phyloP scores from a whole-genome alignment of 2,113 vertebrate genomes.

The Tragelaphus scriptus region DNA sequence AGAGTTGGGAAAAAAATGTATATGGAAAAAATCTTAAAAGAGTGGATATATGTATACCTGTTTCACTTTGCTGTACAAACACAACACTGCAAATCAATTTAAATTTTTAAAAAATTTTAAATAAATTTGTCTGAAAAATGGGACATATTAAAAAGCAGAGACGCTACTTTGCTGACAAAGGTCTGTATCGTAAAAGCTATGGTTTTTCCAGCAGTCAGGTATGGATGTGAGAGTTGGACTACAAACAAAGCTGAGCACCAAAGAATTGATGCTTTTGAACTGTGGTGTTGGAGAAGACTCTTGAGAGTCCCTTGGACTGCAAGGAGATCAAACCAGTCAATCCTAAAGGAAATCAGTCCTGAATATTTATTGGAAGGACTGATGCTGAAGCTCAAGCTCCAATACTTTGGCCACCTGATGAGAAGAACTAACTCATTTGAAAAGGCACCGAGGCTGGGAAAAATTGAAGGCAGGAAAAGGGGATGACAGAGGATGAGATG shows the following conservation, averaged over 20 bases:
- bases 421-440: neutral
- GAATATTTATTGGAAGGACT: neutral
- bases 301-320: neutral
- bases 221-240: neutral
- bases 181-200: neutral
- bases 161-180: neutral
- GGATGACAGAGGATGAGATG: neutral
- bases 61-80: neutral
- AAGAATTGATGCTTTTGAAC: neutral
- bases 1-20: neutral
- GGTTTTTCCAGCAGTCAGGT: neutral
- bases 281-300: neutral
- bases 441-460: neutral
- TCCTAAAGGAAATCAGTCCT: neutral
- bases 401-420: neutral
- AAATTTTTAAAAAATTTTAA: neutral
- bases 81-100: neutral
- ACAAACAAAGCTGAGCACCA: neutral
- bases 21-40: neutral
- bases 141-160: neutral
- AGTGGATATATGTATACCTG: neutral
- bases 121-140: slow-evolving; percentile 76
- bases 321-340: neutral
- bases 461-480: neutral
- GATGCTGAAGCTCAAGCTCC: neutral